A percentile compares a stretch with the other conserved stretches of the same genome.
These are phyloP conservation scores for Leuciscus idus DNA, from an alignment of 2,113 vertebrate genomes.

Conservation along the genomic window DNA sequence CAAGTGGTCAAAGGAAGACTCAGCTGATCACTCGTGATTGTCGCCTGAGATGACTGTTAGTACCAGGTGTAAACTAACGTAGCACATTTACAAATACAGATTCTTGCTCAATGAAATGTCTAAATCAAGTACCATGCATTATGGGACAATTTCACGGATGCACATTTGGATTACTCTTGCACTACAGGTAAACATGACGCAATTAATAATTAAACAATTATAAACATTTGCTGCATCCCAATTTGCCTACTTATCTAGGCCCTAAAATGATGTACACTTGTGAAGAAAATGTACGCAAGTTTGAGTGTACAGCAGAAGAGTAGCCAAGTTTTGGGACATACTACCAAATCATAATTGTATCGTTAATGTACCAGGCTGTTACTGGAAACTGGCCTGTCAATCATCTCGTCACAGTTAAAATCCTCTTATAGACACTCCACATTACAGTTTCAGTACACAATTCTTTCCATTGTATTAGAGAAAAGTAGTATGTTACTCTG, in stretches of 20 bases:
- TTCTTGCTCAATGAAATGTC: background rate
- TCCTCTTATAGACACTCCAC: background rate
- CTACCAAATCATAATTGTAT: too few relatives aligned
- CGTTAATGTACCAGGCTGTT: too few relatives aligned
- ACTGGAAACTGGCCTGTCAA: background rate
- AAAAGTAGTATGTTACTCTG: background rate
- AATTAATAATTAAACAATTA: background rate
- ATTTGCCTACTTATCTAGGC: too few relatives aligned
- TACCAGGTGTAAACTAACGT: background rate
- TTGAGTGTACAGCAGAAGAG: too few relatives aligned
- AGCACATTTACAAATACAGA: background rate
- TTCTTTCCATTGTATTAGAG: background rate
- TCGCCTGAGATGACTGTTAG: too few relatives aligned
- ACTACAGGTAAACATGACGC: background rate
- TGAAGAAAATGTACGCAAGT: too few relatives aligned
- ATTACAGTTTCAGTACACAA: background rate
- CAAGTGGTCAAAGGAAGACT: background rate
- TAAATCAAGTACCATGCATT: background rate
- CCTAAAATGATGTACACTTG: too few relatives aligned
- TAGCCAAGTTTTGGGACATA: too few relatives aligned
- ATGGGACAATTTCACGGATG: background rate
- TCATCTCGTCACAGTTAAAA: background rate
- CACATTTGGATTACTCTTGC: background rate
- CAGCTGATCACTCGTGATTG: too few relatives aligned
- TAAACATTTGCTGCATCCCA: background rate